Evolutionary conservation across 2,888 invertebrate genomes (phyloP).

Genomic region (Lochmaea capreae): DNA sequence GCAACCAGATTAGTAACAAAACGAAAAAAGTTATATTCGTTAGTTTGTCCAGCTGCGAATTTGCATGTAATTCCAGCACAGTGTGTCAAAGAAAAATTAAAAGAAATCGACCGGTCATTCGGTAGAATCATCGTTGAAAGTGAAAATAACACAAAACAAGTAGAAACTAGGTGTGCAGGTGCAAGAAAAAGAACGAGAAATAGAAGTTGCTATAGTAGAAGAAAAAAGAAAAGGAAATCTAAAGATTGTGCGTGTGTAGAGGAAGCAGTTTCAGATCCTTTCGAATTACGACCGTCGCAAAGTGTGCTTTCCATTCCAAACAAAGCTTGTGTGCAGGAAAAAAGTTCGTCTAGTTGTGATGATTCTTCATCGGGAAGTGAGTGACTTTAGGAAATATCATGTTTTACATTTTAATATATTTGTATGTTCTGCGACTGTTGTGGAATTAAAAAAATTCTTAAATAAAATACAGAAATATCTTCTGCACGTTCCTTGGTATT

Average conservation of each 20-base stretch:
- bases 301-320: background rate
- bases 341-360: background rate
- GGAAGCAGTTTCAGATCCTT: background rate
- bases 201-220: background rate
- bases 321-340: background rate
- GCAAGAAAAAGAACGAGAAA: background rate
- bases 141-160: background rate
- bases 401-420: too few relatives aligned
- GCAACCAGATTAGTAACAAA: conserved; percentile 46
- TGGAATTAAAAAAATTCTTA: too few relatives aligned
- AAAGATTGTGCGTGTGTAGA: background rate
- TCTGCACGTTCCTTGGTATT: too few relatives aligned
- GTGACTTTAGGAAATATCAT: background rate
- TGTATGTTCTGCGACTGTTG: too few relatives aligned
- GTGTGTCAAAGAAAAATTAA: conserved; percentile 46
- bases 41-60: conserved; percentile 49
- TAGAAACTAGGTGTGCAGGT: background rate
- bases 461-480: too few relatives aligned
- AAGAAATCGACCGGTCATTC: conserved; percentile 45
- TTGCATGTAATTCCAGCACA: conserved; percentile 47
- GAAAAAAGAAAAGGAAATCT: background rate
- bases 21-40: conserved; percentile 42
- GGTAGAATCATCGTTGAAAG: conserved; percentile 8
- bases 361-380: background rate
- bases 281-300: background rate